A percentile compares a stretch with the other conserved stretches of the same genome.
These are phyloP conservation scores for Diplosoma virens DNA, from an alignment of 23 tunicate genomes.

Conservation along the genomic window DNA sequence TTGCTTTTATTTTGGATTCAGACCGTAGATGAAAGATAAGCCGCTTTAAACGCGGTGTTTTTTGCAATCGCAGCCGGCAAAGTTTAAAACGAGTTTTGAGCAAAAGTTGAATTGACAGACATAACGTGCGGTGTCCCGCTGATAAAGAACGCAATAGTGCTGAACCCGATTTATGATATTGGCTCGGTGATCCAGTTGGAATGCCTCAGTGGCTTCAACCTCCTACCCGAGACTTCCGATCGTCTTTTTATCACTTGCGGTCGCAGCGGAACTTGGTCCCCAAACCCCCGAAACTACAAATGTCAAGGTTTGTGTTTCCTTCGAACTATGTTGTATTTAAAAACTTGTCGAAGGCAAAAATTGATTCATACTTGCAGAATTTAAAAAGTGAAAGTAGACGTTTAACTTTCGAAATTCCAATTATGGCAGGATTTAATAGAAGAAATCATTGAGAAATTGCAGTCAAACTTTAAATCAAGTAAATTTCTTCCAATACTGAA, in stretches of 20 bases:
- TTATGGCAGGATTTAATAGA: too few relatives aligned
- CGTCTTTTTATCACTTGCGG: slow-evolving; percentile 48
- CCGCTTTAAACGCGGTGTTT: too few relatives aligned
- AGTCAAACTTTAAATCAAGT: too few relatives aligned
- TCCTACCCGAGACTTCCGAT: slow-evolving; percentile 32
- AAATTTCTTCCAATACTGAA: too few relatives aligned
- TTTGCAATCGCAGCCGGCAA: too few relatives aligned
- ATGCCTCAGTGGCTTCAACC: slow-evolving; percentile 45
- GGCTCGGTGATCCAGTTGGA: slow-evolving; percentile 18
- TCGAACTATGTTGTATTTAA: not conserved
- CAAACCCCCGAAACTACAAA: slow-evolving; percentile 32
- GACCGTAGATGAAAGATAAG: not conserved
- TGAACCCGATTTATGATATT: slow-evolving; percentile 6
- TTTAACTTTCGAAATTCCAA: too few relatives aligned
- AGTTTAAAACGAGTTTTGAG: too few relatives aligned
- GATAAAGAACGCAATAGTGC: slow-evolving; percentile 16
- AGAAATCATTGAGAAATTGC: too few relatives aligned
- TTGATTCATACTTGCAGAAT: too few relatives aligned
- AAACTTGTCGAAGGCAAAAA: too few relatives aligned
- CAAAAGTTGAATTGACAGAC: too few relatives aligned
- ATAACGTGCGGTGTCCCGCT: slow-evolving; percentile 47
- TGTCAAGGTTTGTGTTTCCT: slow-evolving; percentile 62
- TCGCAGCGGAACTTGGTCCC: slow-evolving; percentile 61
- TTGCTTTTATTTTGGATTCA: not conserved
- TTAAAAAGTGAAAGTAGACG: too few relatives aligned